Base-by-base conservation (phyloP, 2,888 invertebrate genomes). In the Drosophila suboccidentalis region DNA sequence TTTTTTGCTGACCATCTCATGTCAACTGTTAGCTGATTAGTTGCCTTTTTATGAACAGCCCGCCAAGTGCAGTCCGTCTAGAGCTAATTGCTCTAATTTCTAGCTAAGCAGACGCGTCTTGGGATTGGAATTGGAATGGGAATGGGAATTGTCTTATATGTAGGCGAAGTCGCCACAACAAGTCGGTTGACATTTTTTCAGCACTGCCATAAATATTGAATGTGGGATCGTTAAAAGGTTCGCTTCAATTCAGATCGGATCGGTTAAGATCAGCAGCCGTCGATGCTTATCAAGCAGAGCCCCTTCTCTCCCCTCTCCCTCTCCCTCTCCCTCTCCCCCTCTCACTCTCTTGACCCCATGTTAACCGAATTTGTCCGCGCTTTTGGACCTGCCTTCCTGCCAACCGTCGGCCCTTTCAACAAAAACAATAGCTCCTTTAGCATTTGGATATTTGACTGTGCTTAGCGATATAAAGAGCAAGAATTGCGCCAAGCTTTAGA, bases 51-150 rank as follows among this genome's bases (percentile, higher is more conserved):
- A 75, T 66, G 72, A 65, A 66, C 17, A 44, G 34, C 62, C 57
- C 60, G 65, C 43, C 71, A 65, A 79, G 67, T 72, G 74, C 53
- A 61, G 59, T 66, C 51, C 68, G 65, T 71, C 47, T 46, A 47
- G 39, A 64, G 75, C 89, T 86, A 86, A 87, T 86, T 86, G 86
- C 89, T 87, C 89, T 82, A 87, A 84, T 87, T 86, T 86, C 87
- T 58, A 80, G 82, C 70, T 87, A 87, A 89, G 73, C 60, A 53
- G 62, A 26, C 53, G 65, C 32, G 26, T 36, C 54, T 32, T n/a
- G 15, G 15, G 15, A 39, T 2, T 26, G 8, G 29, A 6, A 8
- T 29, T 29, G 29, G 29, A 29, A 26, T 26, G 1, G 22, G 22
- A 4, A 22, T 29, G 13, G 15, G 15, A 38, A 39, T 2, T 17